Conservation (phyloP, 2,797 vertebrate species). For the Tangara arthus region DNA sequence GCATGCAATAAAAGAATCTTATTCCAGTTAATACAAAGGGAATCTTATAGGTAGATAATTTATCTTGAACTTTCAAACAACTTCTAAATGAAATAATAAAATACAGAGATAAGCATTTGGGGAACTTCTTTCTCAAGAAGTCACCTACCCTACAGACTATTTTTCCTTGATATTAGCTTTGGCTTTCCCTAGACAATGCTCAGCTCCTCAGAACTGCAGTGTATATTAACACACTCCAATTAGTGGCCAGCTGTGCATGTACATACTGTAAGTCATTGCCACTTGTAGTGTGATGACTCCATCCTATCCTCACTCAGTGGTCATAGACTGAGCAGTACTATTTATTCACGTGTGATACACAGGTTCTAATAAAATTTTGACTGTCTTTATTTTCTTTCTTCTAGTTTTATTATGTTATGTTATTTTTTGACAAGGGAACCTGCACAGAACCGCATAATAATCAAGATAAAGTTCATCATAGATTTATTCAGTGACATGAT, state of each 20-base stretch:
- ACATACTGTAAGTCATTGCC: neutral
- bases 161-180: constrained; percentile 22
- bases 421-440: neutral
- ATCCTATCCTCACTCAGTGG: neutral
- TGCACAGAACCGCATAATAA: neutral
- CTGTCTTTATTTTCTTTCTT: neutral
- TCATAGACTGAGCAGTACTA: neutral
- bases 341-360: neutral
- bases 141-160: neutral
- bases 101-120: neutral
- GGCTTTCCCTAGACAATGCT: neutral
- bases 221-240: neutral
- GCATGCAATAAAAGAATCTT: neutral
- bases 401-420: neutral
- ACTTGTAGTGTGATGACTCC: neutral
- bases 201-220: neutral
- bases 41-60: neutral
- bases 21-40: constrained; percentile 1
- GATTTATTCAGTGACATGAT: neutral
- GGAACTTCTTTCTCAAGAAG: neutral
- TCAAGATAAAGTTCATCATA: neutral
- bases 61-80: neutral
- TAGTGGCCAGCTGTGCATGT: neutral
- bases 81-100: constrained; percentile 40
- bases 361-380: neutral